Conservation (phyloP, 2,888 invertebrate species). For the Leucophora obtusa region DNA sequence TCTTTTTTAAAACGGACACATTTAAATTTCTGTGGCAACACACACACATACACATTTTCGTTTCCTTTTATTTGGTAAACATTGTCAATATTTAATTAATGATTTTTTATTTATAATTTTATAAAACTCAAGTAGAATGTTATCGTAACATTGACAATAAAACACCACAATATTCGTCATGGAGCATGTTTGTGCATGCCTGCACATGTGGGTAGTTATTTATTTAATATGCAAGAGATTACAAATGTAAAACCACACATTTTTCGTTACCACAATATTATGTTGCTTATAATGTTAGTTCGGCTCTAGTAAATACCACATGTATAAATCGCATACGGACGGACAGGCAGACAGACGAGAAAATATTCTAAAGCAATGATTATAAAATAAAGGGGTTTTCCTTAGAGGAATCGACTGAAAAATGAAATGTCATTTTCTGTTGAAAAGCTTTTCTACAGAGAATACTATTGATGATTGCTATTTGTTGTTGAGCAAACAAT, state of each 20-base stretch:
- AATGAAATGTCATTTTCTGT: neutral
- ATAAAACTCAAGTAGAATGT: neutral
- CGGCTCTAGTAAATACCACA: neutral
- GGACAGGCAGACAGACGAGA: neutral
- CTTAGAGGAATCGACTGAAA: slow-evolving; percentile 4
- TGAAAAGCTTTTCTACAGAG: neutral
- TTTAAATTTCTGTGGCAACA: too few species aligned
- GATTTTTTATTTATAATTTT: slow-evolving; percentile 13
- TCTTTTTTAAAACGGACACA: too few species aligned
- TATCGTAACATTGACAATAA: neutral
- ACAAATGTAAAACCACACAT: neutral
- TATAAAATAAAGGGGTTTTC: slow-evolving; percentile 1
- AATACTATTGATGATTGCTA: neutral
- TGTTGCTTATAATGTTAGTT: neutral
- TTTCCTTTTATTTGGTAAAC: neutral
- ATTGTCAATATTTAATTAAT: slow-evolving; percentile 22
- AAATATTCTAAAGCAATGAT: neutral
- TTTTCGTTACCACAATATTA: neutral
- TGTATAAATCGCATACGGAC: neutral
- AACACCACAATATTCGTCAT: neutral
- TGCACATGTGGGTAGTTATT: neutral
- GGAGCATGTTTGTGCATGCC: neutral
- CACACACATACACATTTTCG: neutral
- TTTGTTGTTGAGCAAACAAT: slow-evolving; percentile 1
- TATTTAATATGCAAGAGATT: neutral